These are phyloP conservation scores for Catocala sponsa DNA, from an alignment of 2,888 invertebrate species.

Conservation along the genomic window DNA sequence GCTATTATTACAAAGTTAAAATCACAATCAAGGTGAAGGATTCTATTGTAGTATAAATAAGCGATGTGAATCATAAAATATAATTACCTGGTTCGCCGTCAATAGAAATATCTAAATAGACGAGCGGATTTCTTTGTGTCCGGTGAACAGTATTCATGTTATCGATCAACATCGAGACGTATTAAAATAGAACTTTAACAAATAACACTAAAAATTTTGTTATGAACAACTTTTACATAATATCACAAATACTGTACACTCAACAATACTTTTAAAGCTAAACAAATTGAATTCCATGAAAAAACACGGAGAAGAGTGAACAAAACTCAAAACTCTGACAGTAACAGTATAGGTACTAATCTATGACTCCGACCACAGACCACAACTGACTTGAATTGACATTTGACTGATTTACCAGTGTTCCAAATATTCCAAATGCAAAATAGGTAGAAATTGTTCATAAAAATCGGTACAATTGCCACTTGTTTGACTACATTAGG, in stretches of 20 bases:
- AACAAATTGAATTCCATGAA: conserved; percentile 7
- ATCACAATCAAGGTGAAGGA: neutral
- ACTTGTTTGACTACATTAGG: no score
- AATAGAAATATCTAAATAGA: conserved; percentile 91
- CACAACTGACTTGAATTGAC: no score
- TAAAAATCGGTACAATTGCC: no score
- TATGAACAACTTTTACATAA: conserved; percentile 9
- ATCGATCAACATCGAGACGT: conserved; percentile 53
- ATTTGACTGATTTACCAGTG: neutral
- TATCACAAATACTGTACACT: conserved; percentile 1
- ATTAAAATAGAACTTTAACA: conserved; percentile 11
- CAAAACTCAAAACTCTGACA: neutral
- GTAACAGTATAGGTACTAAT: no score
- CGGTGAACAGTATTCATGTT: conserved; percentile 58
- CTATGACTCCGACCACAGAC: no score
- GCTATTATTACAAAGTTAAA: no score
- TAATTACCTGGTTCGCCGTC: conserved; percentile 90
- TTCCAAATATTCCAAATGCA: no score
- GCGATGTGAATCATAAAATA: neutral
- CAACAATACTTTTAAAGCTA: neutral
- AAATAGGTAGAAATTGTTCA: no score
- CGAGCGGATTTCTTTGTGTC: conserved; percentile 88
- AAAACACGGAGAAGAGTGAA: neutral
- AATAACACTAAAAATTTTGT: conserved; percentile 1
- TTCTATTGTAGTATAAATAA: neutral